Evolutionary conservation across 1,140 invertebrate species (phyloP).

Genomic region (Heliconius hermathena): DNA sequence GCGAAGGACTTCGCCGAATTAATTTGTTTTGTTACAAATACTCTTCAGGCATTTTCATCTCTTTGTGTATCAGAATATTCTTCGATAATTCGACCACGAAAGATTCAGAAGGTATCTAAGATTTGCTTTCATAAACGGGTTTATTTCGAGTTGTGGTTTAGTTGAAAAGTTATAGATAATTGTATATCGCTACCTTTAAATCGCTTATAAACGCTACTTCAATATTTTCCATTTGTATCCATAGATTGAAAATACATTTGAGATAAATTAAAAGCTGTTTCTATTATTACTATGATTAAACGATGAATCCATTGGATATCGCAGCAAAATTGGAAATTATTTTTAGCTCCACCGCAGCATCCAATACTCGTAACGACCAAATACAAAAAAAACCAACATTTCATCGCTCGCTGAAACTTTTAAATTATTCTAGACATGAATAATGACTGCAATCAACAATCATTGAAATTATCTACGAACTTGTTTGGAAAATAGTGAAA

Average conservation of each 20-base stretch:
- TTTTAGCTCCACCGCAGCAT: conserved; percentile 5
- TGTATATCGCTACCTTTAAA: background rate
- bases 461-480: background rate
- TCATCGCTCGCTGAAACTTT: conserved; percentile 4
- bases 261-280: background rate
- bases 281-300: conserved; percentile 4
- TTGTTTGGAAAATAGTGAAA: background rate
- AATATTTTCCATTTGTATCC: background rate
- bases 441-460: background rate
- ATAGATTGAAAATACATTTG: background rate
- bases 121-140: background rate
- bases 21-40: conserved; percentile 13
- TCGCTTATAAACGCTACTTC: background rate
- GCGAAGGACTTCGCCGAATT: background rate
- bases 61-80: background rate
- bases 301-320: conserved; percentile 1
- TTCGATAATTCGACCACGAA: background rate
- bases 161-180: background rate
- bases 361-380: conserved; percentile 1
- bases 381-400: conserved; percentile 4
- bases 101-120: background rate
- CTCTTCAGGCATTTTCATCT: background rate
- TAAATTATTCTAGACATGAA: conserved; percentile 8
- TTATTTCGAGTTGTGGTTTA: background rate
- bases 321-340: conserved; percentile 8